phyloP scores from a whole-genome alignment of 2,797 vertebrate species.

The Tachyglossus aculeatus region DNA sequence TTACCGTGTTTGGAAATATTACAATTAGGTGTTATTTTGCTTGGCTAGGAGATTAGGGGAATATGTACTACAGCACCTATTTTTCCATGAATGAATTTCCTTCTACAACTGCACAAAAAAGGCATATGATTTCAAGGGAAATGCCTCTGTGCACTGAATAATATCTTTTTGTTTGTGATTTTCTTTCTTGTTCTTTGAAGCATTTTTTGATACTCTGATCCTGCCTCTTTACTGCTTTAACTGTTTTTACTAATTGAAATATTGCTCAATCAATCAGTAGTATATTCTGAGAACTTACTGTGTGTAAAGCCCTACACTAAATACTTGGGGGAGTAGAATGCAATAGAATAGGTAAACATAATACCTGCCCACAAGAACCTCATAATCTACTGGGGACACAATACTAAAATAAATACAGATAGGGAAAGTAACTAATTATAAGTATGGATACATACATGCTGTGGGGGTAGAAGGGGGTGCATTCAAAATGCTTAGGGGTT shows the following conservation, averaged over 20 bases:
- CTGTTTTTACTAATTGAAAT: slow-evolving; percentile 24
- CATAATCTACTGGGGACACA: too few relatives aligned
- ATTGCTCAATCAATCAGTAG: too few relatives aligned
- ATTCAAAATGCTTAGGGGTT: too few relatives aligned
- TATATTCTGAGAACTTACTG: too few relatives aligned
- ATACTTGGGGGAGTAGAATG: too few relatives aligned
- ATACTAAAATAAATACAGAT: too few relatives aligned
- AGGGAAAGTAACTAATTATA: too few relatives aligned
- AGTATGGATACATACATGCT: too few relatives aligned
- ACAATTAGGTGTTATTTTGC: neutral
- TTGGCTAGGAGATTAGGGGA: neutral
- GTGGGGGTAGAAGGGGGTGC: too few relatives aligned
- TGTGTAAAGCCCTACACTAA: too few relatives aligned
- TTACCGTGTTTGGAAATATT: slow-evolving; percentile 21
- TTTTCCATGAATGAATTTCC: slow-evolving; percentile 3
- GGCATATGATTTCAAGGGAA: neutral
- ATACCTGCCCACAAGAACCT: too few relatives aligned
- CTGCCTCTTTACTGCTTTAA: neutral
- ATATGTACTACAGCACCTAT: slow-evolving; percentile 10
- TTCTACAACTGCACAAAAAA: slow-evolving; percentile 23
- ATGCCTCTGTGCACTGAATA: neutral
- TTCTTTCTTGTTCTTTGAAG: slow-evolving; percentile 22
- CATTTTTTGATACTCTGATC: slow-evolving; percentile 23
- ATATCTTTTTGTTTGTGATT: slow-evolving; percentile 45
- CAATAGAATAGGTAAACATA: too few relatives aligned